Evolutionary conservation across 2,797 vertebrate genomes (phyloP).

Genomic region (Adrianichthys oophorus): DNA sequence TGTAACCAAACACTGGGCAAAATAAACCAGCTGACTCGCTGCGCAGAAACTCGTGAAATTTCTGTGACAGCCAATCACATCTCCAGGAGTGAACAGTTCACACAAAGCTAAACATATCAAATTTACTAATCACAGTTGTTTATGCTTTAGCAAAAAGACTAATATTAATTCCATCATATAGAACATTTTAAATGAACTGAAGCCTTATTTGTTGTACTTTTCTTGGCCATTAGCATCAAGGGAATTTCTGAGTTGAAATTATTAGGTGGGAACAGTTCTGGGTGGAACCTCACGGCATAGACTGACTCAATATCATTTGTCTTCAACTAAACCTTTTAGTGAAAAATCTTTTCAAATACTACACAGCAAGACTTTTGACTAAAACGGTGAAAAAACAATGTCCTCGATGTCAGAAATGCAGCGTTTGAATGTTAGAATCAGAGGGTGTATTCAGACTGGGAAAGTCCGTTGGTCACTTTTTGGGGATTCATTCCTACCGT

Average conservation of each 20-base stretch:
- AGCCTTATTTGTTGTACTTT: slow-evolving; percentile 26
- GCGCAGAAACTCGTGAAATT: slow-evolving; percentile 16
- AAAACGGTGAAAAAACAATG: too few species aligned
- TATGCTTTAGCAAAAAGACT: slow-evolving; percentile 8
- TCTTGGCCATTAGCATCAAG: slow-evolving; percentile 23
- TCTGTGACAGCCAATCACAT: slow-evolving; percentile 20
- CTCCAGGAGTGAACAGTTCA: neutral
- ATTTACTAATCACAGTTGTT: slow-evolving; percentile 22
- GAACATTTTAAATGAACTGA: slow-evolving; percentile 35
- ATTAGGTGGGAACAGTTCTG: slow-evolving; percentile 8
- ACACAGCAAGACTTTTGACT: too few species aligned
- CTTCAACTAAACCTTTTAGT: slow-evolving; percentile 12
- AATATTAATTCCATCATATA: slow-evolving; percentile 5
- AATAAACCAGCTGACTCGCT: slow-evolving; percentile 25
- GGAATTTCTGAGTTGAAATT: slow-evolving; percentile 9
- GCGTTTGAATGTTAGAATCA: too few species aligned
- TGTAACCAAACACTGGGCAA: slow-evolving; percentile 19
- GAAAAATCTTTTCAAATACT: slow-evolving; percentile 3
- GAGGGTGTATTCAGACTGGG: too few species aligned
- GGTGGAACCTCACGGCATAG: neutral
- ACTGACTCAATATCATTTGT: slow-evolving; percentile 9
- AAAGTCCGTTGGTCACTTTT: too few species aligned
- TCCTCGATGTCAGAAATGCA: too few species aligned
- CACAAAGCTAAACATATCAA: slow-evolving; percentile 16
- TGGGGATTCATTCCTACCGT: too few species aligned